Evolutionary conservation across 2,797 vertebrate genomes (phyloP), one percentile per base, ranked within the genome.

Genomic region (Pantherophis vulpinus): DNA sequence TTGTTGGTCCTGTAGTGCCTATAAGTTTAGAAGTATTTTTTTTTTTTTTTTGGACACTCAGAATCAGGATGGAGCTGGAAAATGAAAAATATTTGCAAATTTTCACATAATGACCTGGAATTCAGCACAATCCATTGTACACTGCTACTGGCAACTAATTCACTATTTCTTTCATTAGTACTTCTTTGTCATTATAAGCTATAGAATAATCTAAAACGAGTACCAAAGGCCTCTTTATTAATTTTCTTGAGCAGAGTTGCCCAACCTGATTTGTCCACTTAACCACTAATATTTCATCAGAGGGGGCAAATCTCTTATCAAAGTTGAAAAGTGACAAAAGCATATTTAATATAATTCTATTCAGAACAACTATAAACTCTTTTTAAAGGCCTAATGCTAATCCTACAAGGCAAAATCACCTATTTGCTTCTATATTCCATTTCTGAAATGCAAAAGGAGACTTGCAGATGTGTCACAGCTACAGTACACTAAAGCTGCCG

Each of bases 351-450:
- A 0, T 74, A 91, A 56, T 88, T 86, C 74, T 56, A 37, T 92
- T 47, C 42, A 87, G 93, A 93, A 93, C 16, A 90, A 42, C 74
- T 55, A 60, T 5, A n/a, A 92, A 91, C 86, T 93, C 88, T 92
- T 54, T 89, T 61, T 92, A 93, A n/a, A 86, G 13, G 70, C 25
- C 1, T 47, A 58, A n/a, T 27, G 14, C 27, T 91, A 92, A 86
- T 94, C 56, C 56, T 92, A 4, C 25, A 89, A 92, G 58, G 32
- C 23, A 94, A 25, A 42, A 58, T 79, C 55, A 91, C 18, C 23
- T 12, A 56, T 86, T 55, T n/a, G 27, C 88, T 94, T 74, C 42
- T 16, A 93, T 18, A 91, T 92, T 60, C 59, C 32, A 10, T 90
- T 94, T 70, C 51, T 91, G 88, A 91, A 70, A 94, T 87, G 92